These are phyloP conservation scores for Achroia grisella DNA, from an alignment of 1,140 invertebrate genomes.

Conservation along the genomic window DNA sequence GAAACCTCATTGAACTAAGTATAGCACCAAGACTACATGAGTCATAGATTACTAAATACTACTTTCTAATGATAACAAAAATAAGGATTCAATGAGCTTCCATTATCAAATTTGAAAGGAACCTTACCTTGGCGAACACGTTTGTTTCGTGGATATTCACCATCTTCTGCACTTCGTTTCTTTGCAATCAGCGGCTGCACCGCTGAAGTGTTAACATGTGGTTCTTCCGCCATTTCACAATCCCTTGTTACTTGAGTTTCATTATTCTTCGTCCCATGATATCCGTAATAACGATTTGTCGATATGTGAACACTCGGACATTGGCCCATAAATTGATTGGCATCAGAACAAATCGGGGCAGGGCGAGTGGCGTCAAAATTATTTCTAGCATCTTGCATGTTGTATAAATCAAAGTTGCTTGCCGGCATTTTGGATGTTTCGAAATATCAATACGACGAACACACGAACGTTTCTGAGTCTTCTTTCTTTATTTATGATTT, in stretches of 20 bases:
- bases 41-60: too few species aligned
- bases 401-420: conserved; percentile 49
- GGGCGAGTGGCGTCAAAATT: conserved; percentile 59
- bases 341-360: conserved; percentile 48
- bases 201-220: conserved; percentile 8
- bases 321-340: conserved; percentile 50
- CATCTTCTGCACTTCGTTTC: conserved; percentile 54
- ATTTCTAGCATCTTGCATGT: conserved; percentile 61
- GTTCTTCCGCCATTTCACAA: conserved; percentile 54
- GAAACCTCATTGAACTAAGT: conserved; percentile 42
- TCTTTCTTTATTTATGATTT: too few species aligned
- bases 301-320: conserved; percentile 60
- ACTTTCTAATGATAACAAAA: too few species aligned
- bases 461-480: too few species aligned
- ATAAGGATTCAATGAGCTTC: conserved; percentile 40
- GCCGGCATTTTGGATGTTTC: conserved; percentile 37
- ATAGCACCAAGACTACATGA: too few species aligned
- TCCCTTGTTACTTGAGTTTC: conserved; percentile 30
- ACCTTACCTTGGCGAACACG: conserved; percentile 60
- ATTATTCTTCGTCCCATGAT: conserved; percentile 36
- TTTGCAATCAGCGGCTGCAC: conserved; percentile 26
- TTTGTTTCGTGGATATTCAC: conserved; percentile 40
- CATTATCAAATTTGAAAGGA: conserved; percentile 17
- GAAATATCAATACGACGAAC: too few species aligned
- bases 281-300: conserved; percentile 63